phyloP scores from a whole-genome alignment of 2,797 vertebrate species.

The Chromobotia macracanthus region DNA sequence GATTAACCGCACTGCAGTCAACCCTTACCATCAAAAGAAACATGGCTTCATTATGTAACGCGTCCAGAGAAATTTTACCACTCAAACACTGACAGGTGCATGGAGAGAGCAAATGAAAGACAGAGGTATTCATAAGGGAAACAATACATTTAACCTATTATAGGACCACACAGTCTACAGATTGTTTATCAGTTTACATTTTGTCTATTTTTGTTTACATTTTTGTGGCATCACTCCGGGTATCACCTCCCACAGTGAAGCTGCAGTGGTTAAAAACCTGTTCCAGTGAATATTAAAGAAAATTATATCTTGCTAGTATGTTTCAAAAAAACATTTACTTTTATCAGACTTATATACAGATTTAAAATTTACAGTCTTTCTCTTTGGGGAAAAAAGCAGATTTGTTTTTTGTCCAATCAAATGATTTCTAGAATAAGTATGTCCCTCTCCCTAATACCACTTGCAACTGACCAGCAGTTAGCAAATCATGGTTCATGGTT shows the following conservation, averaged over 20 bases:
- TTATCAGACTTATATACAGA: too few species aligned
- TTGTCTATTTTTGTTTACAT: background rate
- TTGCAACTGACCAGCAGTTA: too few species aligned
- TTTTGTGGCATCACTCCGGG: background rate
- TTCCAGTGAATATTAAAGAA: background rate
- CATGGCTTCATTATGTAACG: slow-evolving; percentile 6
- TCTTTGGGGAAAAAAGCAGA: too few species aligned
- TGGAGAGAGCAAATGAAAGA: background rate
- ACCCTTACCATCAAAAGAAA: slow-evolving; percentile 9
- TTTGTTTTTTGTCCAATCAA: too few species aligned
- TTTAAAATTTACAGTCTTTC: too few species aligned
- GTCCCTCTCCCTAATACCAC: too few species aligned
- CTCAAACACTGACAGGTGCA: background rate
- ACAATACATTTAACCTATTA: background rate
- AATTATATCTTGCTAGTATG: background rate
- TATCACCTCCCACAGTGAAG: background rate
- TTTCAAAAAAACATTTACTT: too few species aligned
- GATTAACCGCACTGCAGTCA: background rate
- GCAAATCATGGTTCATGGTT: too few species aligned
- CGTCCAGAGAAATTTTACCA: background rate
- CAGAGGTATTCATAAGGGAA: background rate
- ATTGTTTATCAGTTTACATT: too few species aligned
- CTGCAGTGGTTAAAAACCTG: background rate
- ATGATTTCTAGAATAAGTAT: too few species aligned
- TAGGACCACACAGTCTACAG: background rate